Conservation (phyloP, 1,140 invertebrate genomes). For the Steinernema feltiae region DNA sequence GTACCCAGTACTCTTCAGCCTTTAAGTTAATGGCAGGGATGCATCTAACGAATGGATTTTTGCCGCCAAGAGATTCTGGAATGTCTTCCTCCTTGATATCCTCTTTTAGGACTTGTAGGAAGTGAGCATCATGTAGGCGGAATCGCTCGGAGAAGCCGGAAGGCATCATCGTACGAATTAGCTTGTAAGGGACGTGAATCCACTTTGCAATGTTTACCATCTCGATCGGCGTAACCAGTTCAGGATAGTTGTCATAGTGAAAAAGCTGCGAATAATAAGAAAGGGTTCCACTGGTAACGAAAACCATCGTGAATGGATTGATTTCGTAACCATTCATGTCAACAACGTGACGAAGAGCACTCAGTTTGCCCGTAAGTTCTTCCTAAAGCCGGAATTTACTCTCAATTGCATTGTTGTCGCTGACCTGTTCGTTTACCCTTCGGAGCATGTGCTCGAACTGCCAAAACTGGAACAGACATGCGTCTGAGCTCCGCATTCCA, state of each 20-base stretch:
- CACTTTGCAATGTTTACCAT: slow-evolving; percentile 58
- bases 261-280: slow-evolving; percentile 55
- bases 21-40: slow-evolving; percentile 40
- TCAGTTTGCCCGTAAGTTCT: slow-evolving; percentile 46
- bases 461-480: slow-evolving; percentile 53
- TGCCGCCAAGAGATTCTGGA: slow-evolving; percentile 48
- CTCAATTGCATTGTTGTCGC: background rate
- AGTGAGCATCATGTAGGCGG: slow-evolving; percentile 52
- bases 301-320: slow-evolving; percentile 58
- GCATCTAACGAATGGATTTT: slow-evolving; percentile 52
- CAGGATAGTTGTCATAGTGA: slow-evolving; percentile 57
- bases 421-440: slow-evolving; percentile 49
- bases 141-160: slow-evolving; percentile 55
- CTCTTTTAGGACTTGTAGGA: slow-evolving; percentile 39
- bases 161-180: slow-evolving; percentile 54
- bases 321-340: slow-evolving; percentile 58
- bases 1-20: slow-evolving; percentile 42
- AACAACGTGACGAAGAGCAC: slow-evolving; percentile 49
- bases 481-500: slow-evolving; percentile 46
- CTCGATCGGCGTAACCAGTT: slow-evolving; percentile 54
- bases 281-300: slow-evolving; percentile 54
- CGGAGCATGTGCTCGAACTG: slow-evolving; percentile 58
- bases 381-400: slow-evolving; percentile 36
- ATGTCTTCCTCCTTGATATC: slow-evolving; percentile 52
- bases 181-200: slow-evolving; percentile 52